These are phyloP conservation scores for Papilio helenus DNA, from an alignment of 1,140 invertebrate species.

Conservation along the genomic window DNA sequence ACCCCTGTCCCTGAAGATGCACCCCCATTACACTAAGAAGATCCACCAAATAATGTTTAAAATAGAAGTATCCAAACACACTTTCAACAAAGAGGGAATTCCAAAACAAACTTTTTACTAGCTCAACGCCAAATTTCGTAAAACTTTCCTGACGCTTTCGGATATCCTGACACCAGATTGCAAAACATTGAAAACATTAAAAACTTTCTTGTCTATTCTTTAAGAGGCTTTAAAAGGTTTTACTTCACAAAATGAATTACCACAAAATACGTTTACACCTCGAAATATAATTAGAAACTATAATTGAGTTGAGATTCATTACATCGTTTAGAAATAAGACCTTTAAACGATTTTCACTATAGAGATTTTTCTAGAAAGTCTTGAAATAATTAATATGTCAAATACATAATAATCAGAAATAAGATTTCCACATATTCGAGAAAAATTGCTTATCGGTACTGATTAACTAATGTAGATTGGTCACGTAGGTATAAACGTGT, in stretches of 20 bases:
- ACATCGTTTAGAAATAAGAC: neutral
- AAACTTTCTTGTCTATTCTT: constrained; percentile 17
- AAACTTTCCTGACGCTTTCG: constrained; percentile 2
- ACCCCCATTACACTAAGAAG: too few species aligned
- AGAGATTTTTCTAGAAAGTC: too few species aligned
- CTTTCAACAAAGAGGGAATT: constrained; percentile 2
- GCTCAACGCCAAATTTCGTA: constrained; percentile 11
- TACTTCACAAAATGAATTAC: constrained; percentile 23
- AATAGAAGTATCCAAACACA: neutral
- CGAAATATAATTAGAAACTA: constrained; percentile 20
- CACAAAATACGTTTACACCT: neutral
- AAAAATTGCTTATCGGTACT: neutral
- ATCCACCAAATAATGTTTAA: neutral
- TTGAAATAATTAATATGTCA: neutral
- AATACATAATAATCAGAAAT: neutral
- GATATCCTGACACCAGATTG: constrained; percentile 31
- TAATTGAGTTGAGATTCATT: constrained; percentile 2
- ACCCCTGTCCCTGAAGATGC: too few species aligned
- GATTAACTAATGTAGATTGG: neutral
- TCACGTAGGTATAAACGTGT: constrained; percentile 21
- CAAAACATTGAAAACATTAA: constrained; percentile 28
- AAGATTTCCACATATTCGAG: constrained; percentile 20
- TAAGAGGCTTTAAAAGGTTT: neutral
- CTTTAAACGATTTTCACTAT: constrained; percentile 37
- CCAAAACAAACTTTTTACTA: constrained; percentile 18